These are phyloP conservation scores for Brachyalestes nurse DNA, from an alignment of 2,797 vertebrate species.

Conservation along the genomic window DNA sequence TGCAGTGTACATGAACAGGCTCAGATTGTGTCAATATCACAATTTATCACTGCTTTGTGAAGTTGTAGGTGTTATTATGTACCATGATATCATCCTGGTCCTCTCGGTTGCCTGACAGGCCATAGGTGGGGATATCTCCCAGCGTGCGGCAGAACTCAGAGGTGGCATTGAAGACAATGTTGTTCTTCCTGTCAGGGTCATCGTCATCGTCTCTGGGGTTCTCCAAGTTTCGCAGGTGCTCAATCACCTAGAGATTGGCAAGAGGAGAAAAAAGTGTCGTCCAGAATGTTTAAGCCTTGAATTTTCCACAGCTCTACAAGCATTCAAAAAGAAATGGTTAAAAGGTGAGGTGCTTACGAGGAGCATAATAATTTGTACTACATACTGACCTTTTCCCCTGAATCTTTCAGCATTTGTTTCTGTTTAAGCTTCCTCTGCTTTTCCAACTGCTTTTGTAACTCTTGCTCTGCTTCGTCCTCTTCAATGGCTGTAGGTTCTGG, in stretches of 20 bases:
- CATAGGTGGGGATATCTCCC: conserved; percentile 93
- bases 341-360: conserved; percentile 49
- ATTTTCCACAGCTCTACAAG: conserved; percentile 60
- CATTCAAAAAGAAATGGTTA: conserved; percentile 44
- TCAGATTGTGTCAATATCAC: not conserved
- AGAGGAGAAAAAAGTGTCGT: conserved; percentile 33
- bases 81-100: conserved; percentile 93
- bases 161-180: conserved; percentile 92
- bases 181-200: conserved; percentile 82
- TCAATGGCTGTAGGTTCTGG: conserved; percentile 76
- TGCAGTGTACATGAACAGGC: no score
- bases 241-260: conserved; percentile 57
- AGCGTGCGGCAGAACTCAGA: conserved; percentile 93
- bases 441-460: conserved; percentile 92
- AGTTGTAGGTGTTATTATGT: not conserved
- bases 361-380: not conserved
- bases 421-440: conserved; percentile 87
- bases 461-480: conserved; percentile 89
- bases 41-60: not conserved
- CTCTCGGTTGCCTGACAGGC: conserved; percentile 90
- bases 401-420: conserved; percentile 84
- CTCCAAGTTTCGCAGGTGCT: conserved; percentile 52
- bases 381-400: conserved; percentile 80
- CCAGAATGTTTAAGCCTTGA: not conserved
- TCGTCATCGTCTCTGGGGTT: conserved; percentile 66